Evolutionary conservation across 2,888 invertebrate genomes (phyloP), one percentile per base, ranked within the genome.

Genomic region (Athripsodes cinereus): DNA sequence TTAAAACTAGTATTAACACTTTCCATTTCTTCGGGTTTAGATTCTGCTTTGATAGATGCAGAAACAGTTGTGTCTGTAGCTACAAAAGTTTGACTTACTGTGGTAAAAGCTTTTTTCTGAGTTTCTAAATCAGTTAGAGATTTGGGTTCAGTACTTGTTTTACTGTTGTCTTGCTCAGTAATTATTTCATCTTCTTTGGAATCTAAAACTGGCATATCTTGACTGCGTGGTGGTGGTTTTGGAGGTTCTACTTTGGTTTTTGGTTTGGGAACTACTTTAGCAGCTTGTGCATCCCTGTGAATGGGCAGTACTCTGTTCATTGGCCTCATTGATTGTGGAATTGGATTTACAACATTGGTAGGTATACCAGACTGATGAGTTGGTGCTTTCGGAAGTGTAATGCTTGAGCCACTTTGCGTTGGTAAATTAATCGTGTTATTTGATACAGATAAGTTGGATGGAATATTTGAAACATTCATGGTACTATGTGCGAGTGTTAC

Each of bases 291-390:
- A 55, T 83, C 81, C 62, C 88, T 85, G 66, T 88, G 89, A 80
- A 90, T 84, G 10, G 90, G 90, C 53, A 90, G 68, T 1, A 90
- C 90, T 62, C 90, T 79, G 68, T 88, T 90, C 80, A 89, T 90
- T 46, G 90, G 90, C 59, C 89, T 76, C 71, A 74, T 79, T 3
- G 76, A 74, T 74, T 81, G 81, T 49, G 80, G 80, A 55, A 86
- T 82, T 1, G 87, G 87, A 68, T 84, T 85, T 0, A 87, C 87
- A 53, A 87, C 83, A 69, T 87, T 87, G 11, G 86, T 87, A 18
- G 86, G 86, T 66, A 87, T 83, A 34, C 81, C 80, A 60, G 75
- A 75, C 66, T 82, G 81, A 67, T 82, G 83, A 61, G 83, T 82
- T 11, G 80, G 76, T 26, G 84, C 81, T 66, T 81, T 81, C 6